These are phyloP conservation scores for Acanthurus tractus DNA, from an alignment of 2,797 vertebrate species.

Conservation along the genomic window DNA sequence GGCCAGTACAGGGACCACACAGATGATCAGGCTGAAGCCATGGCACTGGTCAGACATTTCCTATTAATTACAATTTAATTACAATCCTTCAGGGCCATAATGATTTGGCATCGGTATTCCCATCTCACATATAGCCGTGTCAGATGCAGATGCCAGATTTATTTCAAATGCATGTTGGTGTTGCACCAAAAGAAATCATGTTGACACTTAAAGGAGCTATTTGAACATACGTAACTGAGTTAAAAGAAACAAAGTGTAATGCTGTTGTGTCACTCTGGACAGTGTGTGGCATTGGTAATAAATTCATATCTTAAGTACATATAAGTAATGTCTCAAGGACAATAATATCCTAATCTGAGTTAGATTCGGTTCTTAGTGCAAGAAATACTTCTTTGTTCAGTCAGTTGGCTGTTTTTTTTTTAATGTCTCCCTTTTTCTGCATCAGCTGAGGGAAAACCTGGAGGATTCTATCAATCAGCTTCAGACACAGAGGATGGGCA, in stretches of 20 bases:
- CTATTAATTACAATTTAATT: not conserved
- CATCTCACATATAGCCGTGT: too few species aligned
- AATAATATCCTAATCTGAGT: not conserved
- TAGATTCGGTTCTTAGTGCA: not conserved
- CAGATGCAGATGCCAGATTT: not conserved
- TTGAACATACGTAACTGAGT: not conserved
- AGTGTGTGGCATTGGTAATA: too few species aligned
- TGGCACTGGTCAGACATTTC: slow-evolving; percentile 87
- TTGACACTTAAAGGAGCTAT: not conserved
- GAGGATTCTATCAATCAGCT: slow-evolving; percentile 93
- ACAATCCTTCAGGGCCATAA: not conserved
- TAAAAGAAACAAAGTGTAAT: too few species aligned
- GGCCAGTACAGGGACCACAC: slow-evolving; percentile 92
- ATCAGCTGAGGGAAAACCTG: slow-evolving; percentile 92
- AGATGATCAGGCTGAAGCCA: slow-evolving; percentile 89
- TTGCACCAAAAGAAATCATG: not conserved
- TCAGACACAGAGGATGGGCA: slow-evolving; percentile 86
- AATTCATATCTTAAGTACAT: not conserved
- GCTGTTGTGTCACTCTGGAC: too few species aligned
- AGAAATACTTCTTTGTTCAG: not conserved
- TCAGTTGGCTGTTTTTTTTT: not conserved
- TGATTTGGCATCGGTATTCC: not conserved
- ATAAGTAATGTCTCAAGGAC: not conserved
- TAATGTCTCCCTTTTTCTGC: slow-evolving; percentile 5
- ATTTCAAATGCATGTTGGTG: not conserved